Conservation (phyloP, 1,140 invertebrate genomes). For the Battus philenor region DNA sequence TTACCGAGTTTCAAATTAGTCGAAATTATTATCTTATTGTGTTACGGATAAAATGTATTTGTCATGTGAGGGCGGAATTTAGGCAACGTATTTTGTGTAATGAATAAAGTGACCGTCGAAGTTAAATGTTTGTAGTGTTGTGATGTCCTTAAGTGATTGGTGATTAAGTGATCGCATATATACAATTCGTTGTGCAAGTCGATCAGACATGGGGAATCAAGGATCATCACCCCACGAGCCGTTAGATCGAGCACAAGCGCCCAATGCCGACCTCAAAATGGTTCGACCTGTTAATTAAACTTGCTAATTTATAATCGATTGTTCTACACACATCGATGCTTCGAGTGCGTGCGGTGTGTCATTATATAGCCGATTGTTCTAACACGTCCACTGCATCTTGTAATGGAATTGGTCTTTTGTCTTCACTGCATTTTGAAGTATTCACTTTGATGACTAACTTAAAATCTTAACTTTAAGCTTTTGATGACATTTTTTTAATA, state of each 20-base stretch:
- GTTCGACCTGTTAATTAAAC: slow-evolving; percentile 27
- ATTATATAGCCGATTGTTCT: slow-evolving; percentile 4
- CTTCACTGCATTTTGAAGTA: no score
- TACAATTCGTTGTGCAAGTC: background rate
- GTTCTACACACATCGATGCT: slow-evolving; percentile 6
- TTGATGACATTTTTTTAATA: background rate
- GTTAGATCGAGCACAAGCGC: slow-evolving; percentile 75
- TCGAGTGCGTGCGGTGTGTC: background rate
- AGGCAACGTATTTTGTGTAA: slow-evolving; percentile 7
- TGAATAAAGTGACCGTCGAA: slow-evolving; percentile 14
- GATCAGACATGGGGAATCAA: slow-evolving; percentile 80
- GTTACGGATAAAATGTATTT: slow-evolving; percentile 42
- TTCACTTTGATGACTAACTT: no score
- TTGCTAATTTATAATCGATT: slow-evolving; percentile 14
- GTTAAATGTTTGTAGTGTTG: slow-evolving; percentile 2
- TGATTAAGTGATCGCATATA: slow-evolving; percentile 1
- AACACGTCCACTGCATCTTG: slow-evolving; percentile 10
- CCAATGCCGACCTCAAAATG: slow-evolving; percentile 66
- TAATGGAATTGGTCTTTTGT: slow-evolving; percentile 2
- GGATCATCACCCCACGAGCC: slow-evolving; percentile 82
- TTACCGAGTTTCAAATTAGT: slow-evolving; percentile 56
- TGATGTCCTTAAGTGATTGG: background rate
- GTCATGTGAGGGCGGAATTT: slow-evolving; percentile 38
- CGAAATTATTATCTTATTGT: slow-evolving; percentile 62
- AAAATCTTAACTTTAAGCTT: no score